These are phyloP conservation scores for Passer montanus DNA, from an alignment of 2,113 vertebrate species.

Conservation along the genomic window DNA sequence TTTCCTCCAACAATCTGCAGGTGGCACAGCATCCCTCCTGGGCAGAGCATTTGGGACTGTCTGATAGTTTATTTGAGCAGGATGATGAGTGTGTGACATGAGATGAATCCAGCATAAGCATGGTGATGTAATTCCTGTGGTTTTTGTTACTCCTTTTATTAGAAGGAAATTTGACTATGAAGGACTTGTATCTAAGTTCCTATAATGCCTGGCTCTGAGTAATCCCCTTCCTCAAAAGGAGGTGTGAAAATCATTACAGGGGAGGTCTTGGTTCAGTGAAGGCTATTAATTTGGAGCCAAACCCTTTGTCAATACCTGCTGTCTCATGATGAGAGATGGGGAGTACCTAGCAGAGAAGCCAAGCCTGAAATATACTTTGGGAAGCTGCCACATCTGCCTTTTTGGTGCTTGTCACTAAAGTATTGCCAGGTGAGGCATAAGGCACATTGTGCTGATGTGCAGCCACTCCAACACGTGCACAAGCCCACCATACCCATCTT, in stretches of 20 bases:
- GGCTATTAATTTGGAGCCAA: neutral
- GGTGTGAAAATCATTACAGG: neutral
- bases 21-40: neutral
- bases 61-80: neutral
- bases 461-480: neutral
- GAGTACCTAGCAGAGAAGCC: neutral
- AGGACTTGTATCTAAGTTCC: neutral
- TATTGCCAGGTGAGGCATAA: neutral
- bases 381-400: neutral
- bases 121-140: neutral
- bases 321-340: neutral
- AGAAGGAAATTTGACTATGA: neutral
- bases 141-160: neutral
- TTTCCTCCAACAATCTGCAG: neutral
- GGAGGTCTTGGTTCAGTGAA: neutral
- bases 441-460: neutral
- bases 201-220: neutral
- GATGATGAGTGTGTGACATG: neutral
- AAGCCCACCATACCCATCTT: neutral
- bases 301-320: slow-evolving; percentile 1
- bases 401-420: slow-evolving; percentile 6
- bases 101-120: fast-evolving
- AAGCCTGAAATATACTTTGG: neutral
- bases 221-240: neutral
- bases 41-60: neutral